A percentile compares a stretch with the other conserved stretches of the same genome.
Conservation (phyloP, 1,140 invertebrate species). For the Drosophila nigromelanica region DNA sequence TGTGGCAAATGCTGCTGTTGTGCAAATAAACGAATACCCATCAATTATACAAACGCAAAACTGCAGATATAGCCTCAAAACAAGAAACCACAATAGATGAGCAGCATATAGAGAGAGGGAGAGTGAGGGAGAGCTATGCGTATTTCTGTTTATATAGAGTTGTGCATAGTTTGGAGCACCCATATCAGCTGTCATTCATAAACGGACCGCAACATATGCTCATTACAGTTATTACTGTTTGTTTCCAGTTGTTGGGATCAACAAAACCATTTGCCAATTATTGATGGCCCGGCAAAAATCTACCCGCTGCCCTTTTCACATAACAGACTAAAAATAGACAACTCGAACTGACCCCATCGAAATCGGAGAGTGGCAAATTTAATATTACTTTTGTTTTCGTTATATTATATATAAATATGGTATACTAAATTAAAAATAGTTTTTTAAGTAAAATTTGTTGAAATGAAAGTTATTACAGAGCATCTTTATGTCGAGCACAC, state of each 20-base stretch:
- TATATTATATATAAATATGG: no score
- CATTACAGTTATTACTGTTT: constrained; percentile 41
- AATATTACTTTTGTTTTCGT: no score
- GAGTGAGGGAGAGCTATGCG: background rate
- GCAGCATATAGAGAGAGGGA: background rate
- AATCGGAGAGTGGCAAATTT: background rate
- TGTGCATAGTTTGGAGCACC: constrained; percentile 2
- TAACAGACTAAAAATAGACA: background rate
- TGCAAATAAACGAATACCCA: constrained; percentile 30
- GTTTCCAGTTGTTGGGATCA: constrained; percentile 13
- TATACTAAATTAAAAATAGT: no score
- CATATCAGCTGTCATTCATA: constrained; percentile 29
- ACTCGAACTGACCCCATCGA: background rate
- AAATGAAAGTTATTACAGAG: background rate
- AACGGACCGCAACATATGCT: constrained; percentile 36
- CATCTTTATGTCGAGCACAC: background rate
- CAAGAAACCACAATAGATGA: constrained; percentile 10
- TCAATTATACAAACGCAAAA: constrained; percentile 31
- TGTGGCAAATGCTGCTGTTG: constrained; percentile 17
- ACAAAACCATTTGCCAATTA: constrained; percentile 26
- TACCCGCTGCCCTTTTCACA: background rate
- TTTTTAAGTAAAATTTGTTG: no score
- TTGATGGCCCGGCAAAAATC: constrained; percentile 16
- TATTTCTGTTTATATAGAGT: background rate
- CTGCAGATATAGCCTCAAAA: background rate